A percentile compares a stretch with the other conserved stretches of the same genome.
Evolutionary conservation across 1,140 invertebrate genomes (phyloP).

Genomic region (Lasaia peninsularis): DNA sequence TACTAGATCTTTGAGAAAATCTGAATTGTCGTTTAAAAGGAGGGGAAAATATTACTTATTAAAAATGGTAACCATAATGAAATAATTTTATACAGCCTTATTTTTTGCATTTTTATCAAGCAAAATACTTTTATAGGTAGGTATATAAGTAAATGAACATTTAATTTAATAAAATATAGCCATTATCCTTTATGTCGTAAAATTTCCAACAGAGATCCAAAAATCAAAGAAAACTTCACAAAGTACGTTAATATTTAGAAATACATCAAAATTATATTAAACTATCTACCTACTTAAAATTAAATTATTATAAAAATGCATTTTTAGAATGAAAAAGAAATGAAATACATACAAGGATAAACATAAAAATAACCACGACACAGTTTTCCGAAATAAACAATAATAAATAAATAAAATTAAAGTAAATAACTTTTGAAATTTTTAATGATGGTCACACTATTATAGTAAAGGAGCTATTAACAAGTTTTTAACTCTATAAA

Average conservation of each 20-base stretch:
- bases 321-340: constrained; percentile 1
- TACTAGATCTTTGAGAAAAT: too few species aligned
- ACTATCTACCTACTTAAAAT: constrained; percentile 57
- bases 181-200: neutral
- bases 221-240: constrained; percentile 46
- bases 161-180: constrained; percentile 35
- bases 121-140: too few species aligned
- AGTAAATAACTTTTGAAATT: too few species aligned
- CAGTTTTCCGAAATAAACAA: neutral
- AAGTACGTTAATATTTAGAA: constrained; percentile 43
- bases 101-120: too few species aligned
- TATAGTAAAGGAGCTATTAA: too few species aligned
- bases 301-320: constrained; percentile 25
- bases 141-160: constrained; percentile 8
- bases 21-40: too few species aligned
- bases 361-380: neutral
- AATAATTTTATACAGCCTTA: too few species aligned
- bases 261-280: constrained; percentile 50
- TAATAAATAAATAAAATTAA: too few species aligned
- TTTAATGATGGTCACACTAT: too few species aligned
- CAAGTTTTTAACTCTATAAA: too few species aligned
- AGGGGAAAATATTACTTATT: too few species aligned
- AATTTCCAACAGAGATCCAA: constrained; percentile 46
- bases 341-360: neutral
- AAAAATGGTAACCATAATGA: too few species aligned